phyloP scores from a whole-genome alignment of 2,797 vertebrate species.

The Dendrocincla tyrannina region DNA sequence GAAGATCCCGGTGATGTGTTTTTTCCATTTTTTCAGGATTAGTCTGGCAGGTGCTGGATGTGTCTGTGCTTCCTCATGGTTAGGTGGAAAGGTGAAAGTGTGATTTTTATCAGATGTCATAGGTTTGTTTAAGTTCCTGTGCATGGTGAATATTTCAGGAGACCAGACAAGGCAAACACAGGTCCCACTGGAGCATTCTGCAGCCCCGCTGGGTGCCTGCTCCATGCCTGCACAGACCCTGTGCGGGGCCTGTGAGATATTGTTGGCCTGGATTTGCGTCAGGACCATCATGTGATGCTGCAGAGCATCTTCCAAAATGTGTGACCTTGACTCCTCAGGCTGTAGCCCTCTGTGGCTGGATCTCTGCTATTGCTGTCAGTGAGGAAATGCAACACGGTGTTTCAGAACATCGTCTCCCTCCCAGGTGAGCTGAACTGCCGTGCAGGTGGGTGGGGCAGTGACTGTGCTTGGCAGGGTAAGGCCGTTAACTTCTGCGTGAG shows the following conservation, averaged over 20 bases:
- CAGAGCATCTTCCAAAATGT: constrained; percentile 9
- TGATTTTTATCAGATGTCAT: neutral
- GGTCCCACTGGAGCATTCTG: neutral
- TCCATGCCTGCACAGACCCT: neutral
- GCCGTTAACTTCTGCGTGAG: neutral
- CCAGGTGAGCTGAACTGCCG: neutral
- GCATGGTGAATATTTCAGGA: neutral
- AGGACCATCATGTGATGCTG: neutral
- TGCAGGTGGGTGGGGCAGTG: rapidly evolving
- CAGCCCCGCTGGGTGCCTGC: neutral
- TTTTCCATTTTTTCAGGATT: neutral
- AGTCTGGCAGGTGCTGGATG: neutral
- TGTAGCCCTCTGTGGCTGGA: neutral
- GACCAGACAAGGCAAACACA: neutral
- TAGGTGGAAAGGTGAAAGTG: neutral
- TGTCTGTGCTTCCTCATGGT: neutral
- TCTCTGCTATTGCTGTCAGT: neutral
- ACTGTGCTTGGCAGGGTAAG: neutral
- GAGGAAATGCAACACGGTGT: neutral
- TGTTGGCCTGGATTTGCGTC: neutral
- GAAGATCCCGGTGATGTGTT: neutral
- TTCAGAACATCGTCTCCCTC: neutral
- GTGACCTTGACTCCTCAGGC: neutral
- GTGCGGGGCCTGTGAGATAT: rapidly evolving
- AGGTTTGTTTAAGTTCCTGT: neutral